Evolutionary conservation across 2,888 invertebrate genomes (phyloP), one percentile per base, ranked within the genome.

Genomic region (Diarsia mendica): DNA sequence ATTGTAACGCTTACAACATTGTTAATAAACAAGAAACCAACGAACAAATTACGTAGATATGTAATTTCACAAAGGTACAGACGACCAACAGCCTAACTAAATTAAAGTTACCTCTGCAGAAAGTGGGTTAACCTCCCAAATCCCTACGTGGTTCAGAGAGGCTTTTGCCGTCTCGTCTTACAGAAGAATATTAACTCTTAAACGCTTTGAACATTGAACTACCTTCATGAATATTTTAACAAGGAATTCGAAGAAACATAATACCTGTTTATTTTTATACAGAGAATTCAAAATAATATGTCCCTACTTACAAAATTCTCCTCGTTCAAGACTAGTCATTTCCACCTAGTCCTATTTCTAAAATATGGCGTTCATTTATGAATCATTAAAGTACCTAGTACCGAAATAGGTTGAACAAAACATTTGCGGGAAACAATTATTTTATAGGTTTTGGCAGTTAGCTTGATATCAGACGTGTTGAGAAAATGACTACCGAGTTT

Each of bases 51-150:
- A 87, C 81, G 80, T 81, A 82, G 80, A 86, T 87, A 84, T 83
- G 81, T 88, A 88, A 88, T 88, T 89, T 88, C 86, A 89, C 87
- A 86, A 85, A 87, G 89, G 86, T 85, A 90, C 85, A 89, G 87
- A 85, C 84, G 88, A 77, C 84, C 81, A 83, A 82, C 83, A 85
- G 65, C 76, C 80, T 87, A 90, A 90, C 88, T 87, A 88, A 86
- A 89, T 90, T 89, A 90, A 89, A 89, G 83, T 87, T 86, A 85
- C 85, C 77, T 84, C 82, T 79, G 80, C 82, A 84, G 84, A 85
- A 88, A 87, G 86, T 88, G 83, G 87, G 87, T 89, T 88, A 85
- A 85, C 84, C 85, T 79, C 75, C 81, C 82, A 79, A 87, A 89
- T 87, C 87, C 87, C 85, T 80, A 72, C 80, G 84, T 85, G 79